Percentiles rank a stretch among this genome's conserved stretches.
These are phyloP conservation scores for Gambusia holbrooki DNA, from an alignment of 2,113 vertebrate genomes.

Conservation along the genomic window DNA sequence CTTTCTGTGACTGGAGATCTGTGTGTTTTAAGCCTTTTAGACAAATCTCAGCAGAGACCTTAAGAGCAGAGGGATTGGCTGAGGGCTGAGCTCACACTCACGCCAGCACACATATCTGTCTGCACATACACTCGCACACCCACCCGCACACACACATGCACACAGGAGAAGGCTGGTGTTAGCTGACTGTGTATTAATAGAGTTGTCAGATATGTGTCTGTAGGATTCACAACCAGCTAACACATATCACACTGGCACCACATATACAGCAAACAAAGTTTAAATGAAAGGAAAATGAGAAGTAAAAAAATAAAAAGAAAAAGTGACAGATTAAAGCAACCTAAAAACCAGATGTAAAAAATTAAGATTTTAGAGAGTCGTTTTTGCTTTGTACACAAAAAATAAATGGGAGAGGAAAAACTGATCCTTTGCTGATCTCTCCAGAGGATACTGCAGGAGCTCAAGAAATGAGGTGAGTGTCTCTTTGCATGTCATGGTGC, in stretches of 20 bases:
- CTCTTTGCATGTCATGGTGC: conserved; percentile 60
- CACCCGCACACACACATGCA: background rate
- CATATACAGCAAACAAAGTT: conserved; percentile 15
- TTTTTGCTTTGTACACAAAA: conserved; percentile 33
- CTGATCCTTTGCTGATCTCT: conserved; percentile 59
- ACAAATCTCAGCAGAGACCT: conserved; percentile 65
- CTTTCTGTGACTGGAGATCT: conserved; percentile 43
- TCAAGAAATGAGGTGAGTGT: conserved; percentile 50
- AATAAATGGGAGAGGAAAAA: conserved; percentile 50
- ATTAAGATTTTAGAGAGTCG: conserved; percentile 12
- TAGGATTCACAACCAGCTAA: conserved; percentile 53
- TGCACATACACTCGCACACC: background rate
- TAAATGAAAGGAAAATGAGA: background rate
- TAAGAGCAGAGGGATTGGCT: conserved; percentile 45
- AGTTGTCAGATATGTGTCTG: conserved; percentile 65
- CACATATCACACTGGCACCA: conserved; percentile 54
- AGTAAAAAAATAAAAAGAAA: background rate
- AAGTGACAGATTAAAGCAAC: background rate
- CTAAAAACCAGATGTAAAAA: background rate
- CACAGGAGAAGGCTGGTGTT: conserved; percentile 35
- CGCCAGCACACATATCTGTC: background rate
- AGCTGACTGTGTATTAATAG: conserved; percentile 68
- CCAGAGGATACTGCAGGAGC: conserved; percentile 35
- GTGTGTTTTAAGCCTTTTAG: conserved; percentile 59
- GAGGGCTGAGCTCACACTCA: conserved; percentile 2